Evolutionary conservation across 2,888 invertebrate species (phyloP).

Genomic region (Pogonocherus hispidulus): DNA sequence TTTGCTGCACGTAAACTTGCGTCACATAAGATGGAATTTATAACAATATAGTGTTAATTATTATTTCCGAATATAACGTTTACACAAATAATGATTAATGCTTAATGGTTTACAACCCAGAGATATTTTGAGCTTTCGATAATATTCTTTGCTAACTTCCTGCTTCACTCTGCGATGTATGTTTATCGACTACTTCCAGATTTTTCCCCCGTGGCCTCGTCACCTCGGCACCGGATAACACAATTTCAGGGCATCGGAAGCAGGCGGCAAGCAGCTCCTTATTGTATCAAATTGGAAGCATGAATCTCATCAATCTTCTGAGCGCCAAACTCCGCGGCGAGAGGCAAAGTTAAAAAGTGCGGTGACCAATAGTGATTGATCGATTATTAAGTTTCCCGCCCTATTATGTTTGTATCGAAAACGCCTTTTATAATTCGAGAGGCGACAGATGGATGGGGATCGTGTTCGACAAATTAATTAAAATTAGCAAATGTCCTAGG

Average conservation of each 20-base stretch:
- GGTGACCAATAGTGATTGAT: slow-evolving; percentile 51
- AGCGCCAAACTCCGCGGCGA: neutral
- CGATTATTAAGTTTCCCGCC: slow-evolving; percentile 30
- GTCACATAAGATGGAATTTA: no score
- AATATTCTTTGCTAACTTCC: no score
- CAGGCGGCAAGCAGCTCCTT: neutral
- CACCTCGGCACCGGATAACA: neutral
- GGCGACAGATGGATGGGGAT: neutral
- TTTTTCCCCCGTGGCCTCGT: neutral
- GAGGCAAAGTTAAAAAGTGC: slow-evolving; percentile 43
- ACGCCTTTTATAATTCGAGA: neutral
- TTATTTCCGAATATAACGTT: no score
- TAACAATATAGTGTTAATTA: no score
- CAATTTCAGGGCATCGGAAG: neutral
- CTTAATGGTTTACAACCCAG: no score
- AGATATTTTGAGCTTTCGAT: no score
- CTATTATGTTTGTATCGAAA: slow-evolving; percentile 18
- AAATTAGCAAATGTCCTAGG: neutral
- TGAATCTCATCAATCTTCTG: slow-evolving; percentile 36
- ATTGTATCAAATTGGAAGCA: slow-evolving; percentile 28
- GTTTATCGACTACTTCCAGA: no score
- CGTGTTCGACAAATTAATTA: slow-evolving; percentile 2
- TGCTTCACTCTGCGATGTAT: no score
- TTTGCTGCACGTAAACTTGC: no score
- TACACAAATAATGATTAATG: no score